Evolutionary conservation across 2,113 vertebrate genomes (phyloP).

Genomic region (Tyrannus savana): DNA sequence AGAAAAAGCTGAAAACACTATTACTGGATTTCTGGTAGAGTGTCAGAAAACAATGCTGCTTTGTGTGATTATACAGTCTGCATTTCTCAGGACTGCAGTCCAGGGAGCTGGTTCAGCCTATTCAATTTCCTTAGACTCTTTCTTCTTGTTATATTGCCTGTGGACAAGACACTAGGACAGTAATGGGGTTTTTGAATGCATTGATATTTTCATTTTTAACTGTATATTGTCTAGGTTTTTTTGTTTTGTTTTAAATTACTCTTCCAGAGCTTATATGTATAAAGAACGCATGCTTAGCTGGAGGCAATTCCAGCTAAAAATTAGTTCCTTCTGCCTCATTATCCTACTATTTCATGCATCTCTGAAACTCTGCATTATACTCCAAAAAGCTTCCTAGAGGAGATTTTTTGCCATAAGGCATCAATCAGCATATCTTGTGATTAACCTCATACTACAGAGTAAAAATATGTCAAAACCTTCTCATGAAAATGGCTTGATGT

Average conservation of each 20-base stretch:
- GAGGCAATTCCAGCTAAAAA: constrained; percentile 53
- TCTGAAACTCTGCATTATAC: constrained; percentile 29
- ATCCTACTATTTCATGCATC: constrained; percentile 53
- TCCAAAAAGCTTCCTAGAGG: constrained; percentile 21
- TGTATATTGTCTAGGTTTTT: neutral
- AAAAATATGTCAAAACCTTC: constrained; percentile 46
- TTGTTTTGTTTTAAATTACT: neutral
- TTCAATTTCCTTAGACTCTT: neutral
- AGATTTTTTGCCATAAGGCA: constrained; percentile 52
- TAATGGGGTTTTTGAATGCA: neutral
- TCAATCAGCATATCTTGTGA: constrained; percentile 51
- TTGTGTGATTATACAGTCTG: neutral
- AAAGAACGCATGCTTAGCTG: constrained; percentile 30
- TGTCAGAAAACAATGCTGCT: neutral
- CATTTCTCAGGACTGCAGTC: neutral
- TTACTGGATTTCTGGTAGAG: neutral
- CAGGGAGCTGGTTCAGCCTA: neutral
- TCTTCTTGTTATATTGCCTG: neutral
- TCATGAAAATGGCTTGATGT: neutral
- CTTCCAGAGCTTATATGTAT: neutral
- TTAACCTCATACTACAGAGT: constrained; percentile 28
- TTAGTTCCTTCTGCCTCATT: constrained; percentile 61
- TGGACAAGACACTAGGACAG: neutral
- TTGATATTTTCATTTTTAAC: neutral
- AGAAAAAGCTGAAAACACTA: neutral